Evolutionary conservation across 2,797 vertebrate genomes (phyloP).

Genomic region (Channa striata): DNA sequence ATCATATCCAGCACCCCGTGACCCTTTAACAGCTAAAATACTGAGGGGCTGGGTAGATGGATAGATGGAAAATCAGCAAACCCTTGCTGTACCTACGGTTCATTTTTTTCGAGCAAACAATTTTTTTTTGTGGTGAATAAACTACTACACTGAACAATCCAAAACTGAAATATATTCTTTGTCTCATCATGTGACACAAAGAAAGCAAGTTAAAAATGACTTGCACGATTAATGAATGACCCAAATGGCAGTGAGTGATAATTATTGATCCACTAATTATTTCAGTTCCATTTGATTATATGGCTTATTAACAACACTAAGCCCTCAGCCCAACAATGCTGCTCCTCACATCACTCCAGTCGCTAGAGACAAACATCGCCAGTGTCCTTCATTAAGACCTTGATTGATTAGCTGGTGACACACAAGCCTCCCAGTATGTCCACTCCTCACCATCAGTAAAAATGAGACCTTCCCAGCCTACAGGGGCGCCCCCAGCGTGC

Average conservation of each 20-base stretch:
- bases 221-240: slow-evolving; percentile 1
- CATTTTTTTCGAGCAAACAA: no score
- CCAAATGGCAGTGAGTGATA: neutral
- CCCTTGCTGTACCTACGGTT: no score
- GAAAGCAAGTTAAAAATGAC: neutral
- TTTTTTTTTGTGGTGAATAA: no score
- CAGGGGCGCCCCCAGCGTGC: slow-evolving; percentile 6
- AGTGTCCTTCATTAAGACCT: slow-evolving; percentile 39
- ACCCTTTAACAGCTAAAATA: no score
- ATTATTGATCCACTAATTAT: neutral
- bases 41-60: no score
- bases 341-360: neutral
- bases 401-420: slow-evolving; percentile 43
- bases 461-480: slow-evolving; percentile 29
- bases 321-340: neutral
- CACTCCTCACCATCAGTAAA: slow-evolving; percentile 7
- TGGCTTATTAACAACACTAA: slow-evolving; percentile 11
- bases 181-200: neutral
- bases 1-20: no score
- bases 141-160: no score
- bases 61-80: no score
- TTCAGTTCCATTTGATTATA: slow-evolving; percentile 9
- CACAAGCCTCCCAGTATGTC: slow-evolving; percentile 21
- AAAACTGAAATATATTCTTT: neutral
- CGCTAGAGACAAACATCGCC: slow-evolving; percentile 4